Base-by-base conservation (phyloP, 2,888 invertebrate genomes). In the Ypsolopha sequella region DNA sequence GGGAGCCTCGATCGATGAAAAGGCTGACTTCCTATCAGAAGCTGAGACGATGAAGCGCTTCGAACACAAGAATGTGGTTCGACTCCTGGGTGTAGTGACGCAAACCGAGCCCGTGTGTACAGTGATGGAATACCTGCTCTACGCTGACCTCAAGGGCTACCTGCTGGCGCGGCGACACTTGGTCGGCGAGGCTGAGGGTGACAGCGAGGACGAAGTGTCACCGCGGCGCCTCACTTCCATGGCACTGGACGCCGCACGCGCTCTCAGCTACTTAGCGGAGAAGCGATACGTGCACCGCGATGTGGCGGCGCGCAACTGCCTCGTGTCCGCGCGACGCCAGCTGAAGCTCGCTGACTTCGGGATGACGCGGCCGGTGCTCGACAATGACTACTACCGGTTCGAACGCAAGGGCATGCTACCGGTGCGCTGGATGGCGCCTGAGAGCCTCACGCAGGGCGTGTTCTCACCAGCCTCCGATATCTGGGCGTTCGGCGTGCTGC, bases 11-110 rank as follows among this genome's bases (percentile, higher is more conserved):
- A 91, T 92, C 1, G 96, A 96, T 60, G 95, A 95, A 67, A 96
- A 96, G 70, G 81, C 96, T 24, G 96, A 97, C 73, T 97, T 97
- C 66, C 85, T 97, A 41, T 93, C 95, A 50, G 97, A 97, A 75
- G 96, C 97, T 1, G 96, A 97, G 71, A 93, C 95, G 24, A 97
- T 97, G 97, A 97, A 97, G 70, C 89, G 94, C 47, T 96, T 97
- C 73, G 93, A 95, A 52, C 96, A 97, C 72, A 91, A 92, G 64
- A 97, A 97, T 73, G 93, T 97, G 51, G 92, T 97, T 10, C 90
- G 91, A 60, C 81, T 97, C 36, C 78, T 96, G 14, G 97, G 94
- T 0, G 96, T 97, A 9, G 95, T 95, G 62, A 94, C 96, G 1
- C 92, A 93, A 65, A 91, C 90, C 45, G 95, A 96, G 64, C 96